Conservation (phyloP, 2,113 vertebrate species). For the Trichechus manatus region DNA sequence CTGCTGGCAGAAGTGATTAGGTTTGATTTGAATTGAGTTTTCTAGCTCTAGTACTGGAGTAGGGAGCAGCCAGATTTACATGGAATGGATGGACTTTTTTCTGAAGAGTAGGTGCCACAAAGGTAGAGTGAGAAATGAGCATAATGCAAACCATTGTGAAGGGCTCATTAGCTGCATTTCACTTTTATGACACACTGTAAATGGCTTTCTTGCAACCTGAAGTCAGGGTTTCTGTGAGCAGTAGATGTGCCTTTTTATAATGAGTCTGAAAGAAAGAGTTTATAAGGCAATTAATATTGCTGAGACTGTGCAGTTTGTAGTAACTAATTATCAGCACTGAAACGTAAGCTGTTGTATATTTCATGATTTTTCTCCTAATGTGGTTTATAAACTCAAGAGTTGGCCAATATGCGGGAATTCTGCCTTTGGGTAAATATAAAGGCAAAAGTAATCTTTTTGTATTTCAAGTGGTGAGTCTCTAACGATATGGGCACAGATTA, state of each 20-base stretch:
- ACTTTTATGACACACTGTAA: slow-evolving; percentile 53
- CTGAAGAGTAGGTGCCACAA: slow-evolving; percentile 55
- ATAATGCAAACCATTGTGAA: slow-evolving; percentile 57
- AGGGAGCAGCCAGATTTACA: slow-evolving; percentile 50
- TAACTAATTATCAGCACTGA: slow-evolving; percentile 27
- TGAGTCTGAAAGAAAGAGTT: slow-evolving; percentile 13
- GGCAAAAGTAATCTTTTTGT: background rate
- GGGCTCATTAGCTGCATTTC: slow-evolving; percentile 68
- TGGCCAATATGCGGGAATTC: background rate
- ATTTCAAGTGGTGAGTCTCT: background rate
- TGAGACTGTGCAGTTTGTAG: background rate
- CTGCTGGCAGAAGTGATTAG: slow-evolving; percentile 74
- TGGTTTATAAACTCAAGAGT: slow-evolving; percentile 14
- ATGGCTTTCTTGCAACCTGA: slow-evolving; percentile 46
- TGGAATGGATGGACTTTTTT: slow-evolving; percentile 59
- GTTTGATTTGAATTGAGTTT: slow-evolving; percentile 76
- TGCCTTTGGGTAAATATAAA: slow-evolving; percentile 29
- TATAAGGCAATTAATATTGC: slow-evolving; percentile 37
- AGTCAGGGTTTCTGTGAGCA: slow-evolving; percentile 10
- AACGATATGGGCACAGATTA: background rate
- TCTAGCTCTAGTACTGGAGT: slow-evolving; percentile 51
- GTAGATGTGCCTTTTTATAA: slow-evolving; percentile 35
- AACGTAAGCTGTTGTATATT: background rate
- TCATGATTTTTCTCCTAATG: slow-evolving; percentile 40
- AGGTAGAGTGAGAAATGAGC: slow-evolving; percentile 54